Evolutionary conservation across 2,888 invertebrate genomes (phyloP), one percentile per base, ranked within the genome.

Genomic region (Hecatera dysodea): DNA sequence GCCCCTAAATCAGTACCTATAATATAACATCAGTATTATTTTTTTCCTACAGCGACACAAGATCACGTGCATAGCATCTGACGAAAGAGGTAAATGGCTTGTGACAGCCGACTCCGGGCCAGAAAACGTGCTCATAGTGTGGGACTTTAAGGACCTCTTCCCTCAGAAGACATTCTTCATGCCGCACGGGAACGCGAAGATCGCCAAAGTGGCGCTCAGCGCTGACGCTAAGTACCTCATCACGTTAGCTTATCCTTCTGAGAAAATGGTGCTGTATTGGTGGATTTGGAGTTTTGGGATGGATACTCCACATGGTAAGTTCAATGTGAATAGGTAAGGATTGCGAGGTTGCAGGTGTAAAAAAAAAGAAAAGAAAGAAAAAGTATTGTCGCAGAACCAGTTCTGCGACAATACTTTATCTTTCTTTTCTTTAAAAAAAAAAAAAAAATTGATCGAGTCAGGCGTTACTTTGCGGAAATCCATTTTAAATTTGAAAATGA

Each of bases 251-350:
- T 96, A 96, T 74, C 93, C 93, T 57, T 90, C 93, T 57, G 91
- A 92, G 0, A 90, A 89, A 64, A 86, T 87, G 22, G 17, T 19
- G 0, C 79, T 97, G 0, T 91, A 96, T 77, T 96, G 97, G 90
- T 97, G 97, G 97, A 91, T 97, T 56, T 97, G 97, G 97, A 96
- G 97, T 44, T 92, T 88, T 36, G 97, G 96, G 6, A 83, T 83
- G 12, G 93, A 96, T 17, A 82, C 87, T 57, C 96, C 97, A 7
- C 95, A 97, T 87, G 97, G 97, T 97, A 90, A 85, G 74, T 44
- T 12, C 17, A 44, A 44, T 36, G 19, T 12, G 12, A 5, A 4
- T 17, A 12, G 7, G 19, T 33, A 29, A 33, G 5, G 8, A 24
- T 24, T 19, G 33, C 22, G 27, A 24, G 17, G 8, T 44, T 33